Percentiles rank a stretch among this genome's conserved stretches.
Evolutionary conservation across 2,113 vertebrate species (phyloP).

Genomic region (Sialia sialis): DNA sequence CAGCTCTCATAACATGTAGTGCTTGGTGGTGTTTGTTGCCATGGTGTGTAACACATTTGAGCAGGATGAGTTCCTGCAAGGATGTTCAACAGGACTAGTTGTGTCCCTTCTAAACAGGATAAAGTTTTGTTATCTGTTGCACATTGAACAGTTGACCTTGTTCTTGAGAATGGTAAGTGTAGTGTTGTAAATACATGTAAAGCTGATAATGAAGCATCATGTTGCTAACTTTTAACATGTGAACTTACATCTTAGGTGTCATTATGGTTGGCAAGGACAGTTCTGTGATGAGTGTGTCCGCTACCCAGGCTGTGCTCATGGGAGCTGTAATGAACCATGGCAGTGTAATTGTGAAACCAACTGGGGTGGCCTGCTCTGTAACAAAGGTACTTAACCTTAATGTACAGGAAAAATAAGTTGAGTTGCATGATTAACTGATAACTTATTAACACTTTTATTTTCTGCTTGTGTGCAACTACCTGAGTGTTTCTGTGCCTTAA

Average conservation of each 20-base stretch:
- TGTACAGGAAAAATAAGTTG: slow-evolving; percentile 29
- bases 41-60: neutral
- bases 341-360: slow-evolving; percentile 94
- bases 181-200: slow-evolving; percentile 17
- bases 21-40: neutral
- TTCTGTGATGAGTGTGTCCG: slow-evolving; percentile 90
- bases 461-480: neutral
- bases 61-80: neutral
- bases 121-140: slow-evolving; percentile 16
- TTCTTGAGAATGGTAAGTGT: slow-evolving; percentile 50
- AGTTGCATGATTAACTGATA: slow-evolving; percentile 48
- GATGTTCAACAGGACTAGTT: neutral
- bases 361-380: slow-evolving; percentile 94
- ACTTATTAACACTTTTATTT: neutral
- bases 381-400: slow-evolving; percentile 85
- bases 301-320: slow-evolving; percentile 92
- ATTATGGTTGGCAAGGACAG: slow-evolving; percentile 91
- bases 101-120: neutral
- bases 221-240: slow-evolving; percentile 61
- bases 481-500: slow-evolving; percentile 18
- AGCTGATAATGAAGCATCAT: slow-evolving; percentile 28
- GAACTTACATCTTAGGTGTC: slow-evolving; percentile 80
- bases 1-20: neutral
- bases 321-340: slow-evolving; percentile 89
- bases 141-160: neutral